These are phyloP conservation scores for Dipodomys ordii DNA, from an alignment of 2,113 vertebrate genomes.

Conservation along the genomic window DNA sequence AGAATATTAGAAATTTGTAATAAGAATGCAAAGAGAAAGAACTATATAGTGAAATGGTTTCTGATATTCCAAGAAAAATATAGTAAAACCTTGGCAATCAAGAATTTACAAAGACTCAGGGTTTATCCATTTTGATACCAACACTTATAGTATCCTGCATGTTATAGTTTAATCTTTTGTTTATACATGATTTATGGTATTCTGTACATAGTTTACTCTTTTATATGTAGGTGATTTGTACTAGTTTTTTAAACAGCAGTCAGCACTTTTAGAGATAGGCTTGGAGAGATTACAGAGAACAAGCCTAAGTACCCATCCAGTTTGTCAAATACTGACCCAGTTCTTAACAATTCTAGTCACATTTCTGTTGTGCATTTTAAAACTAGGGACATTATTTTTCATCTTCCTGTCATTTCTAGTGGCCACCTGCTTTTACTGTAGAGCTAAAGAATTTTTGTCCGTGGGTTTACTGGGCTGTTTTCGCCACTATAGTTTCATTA, in stretches of 20 bases:
- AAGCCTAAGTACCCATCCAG: background rate
- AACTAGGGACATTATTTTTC: slow-evolving; percentile 35
- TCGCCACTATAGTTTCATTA: slow-evolving; percentile 71
- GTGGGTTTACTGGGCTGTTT: slow-evolving; percentile 73
- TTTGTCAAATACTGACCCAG: slow-evolving; percentile 28
- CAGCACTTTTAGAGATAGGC: background rate
- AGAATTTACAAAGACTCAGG: slow-evolving; percentile 50
- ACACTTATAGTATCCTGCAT: slow-evolving; percentile 2
- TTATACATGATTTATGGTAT: background rate
- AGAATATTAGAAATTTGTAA: slow-evolving; percentile 79
- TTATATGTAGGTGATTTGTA: slow-evolving; percentile 6
- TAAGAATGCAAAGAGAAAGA: slow-evolving; percentile 65
- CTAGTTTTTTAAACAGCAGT: background rate
- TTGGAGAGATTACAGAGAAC: slow-evolving; percentile 19
- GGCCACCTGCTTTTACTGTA: slow-evolving; percentile 56
- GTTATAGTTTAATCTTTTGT: slow-evolving; percentile 12
- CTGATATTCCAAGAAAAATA: slow-evolving; percentile 79
- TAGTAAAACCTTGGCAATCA: slow-evolving; percentile 59
- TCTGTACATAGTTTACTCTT: slow-evolving; percentile 10
- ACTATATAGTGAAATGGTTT: slow-evolving; percentile 69
- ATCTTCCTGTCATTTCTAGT: slow-evolving; percentile 17
- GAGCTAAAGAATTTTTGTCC: slow-evolving; percentile 71
- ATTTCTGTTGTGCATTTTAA: slow-evolving; percentile 2
- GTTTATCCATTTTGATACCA: slow-evolving; percentile 55
- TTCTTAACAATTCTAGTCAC: slow-evolving; percentile 50